Evolutionary conservation across 2,113 vertebrate species (phyloP).

Genomic region (Neotragus moschatus): DNA sequence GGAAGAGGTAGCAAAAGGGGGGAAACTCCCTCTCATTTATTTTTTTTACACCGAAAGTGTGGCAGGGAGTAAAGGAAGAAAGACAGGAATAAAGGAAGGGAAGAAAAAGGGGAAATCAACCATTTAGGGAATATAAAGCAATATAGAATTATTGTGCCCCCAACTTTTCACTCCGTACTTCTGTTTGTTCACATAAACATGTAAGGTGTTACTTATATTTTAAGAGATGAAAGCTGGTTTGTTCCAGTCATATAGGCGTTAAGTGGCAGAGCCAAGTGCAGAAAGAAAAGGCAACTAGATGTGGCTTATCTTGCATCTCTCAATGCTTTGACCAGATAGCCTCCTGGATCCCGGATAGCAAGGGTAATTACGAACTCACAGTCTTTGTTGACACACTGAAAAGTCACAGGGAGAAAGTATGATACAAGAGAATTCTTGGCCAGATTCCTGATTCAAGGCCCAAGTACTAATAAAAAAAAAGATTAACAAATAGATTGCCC

Average conservation of each 20-base stretch:
- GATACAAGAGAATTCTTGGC: not conserved
- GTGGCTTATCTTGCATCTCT: not conserved
- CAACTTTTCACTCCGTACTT: not conserved
- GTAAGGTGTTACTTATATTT: not conserved
- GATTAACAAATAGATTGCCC: not conserved
- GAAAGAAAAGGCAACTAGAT: not conserved
- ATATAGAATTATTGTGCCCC: not conserved
- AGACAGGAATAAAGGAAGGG: not conserved
- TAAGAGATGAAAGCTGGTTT: not conserved
- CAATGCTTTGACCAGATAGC: not conserved
- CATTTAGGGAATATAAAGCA: not conserved
- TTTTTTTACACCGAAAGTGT: not conserved
- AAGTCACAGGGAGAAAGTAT: not conserved
- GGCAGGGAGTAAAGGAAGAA: not conserved
- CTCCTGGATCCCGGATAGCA: not conserved
- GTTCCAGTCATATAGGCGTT: not conserved
- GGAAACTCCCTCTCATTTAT: accelerated
- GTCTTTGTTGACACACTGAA: not conserved
- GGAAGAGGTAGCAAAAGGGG: not conserved
- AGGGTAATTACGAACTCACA: not conserved
- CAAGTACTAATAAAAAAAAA: not conserved
- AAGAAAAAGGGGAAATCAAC: not conserved
- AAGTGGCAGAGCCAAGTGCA: not conserved
- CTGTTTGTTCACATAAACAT: not conserved
- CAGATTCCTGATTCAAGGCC: not conserved